Percentiles rank a stretch among this genome's conserved stretches.
Conservation (phyloP, 2,888 invertebrate species). For the Cephus pygmeus region DNA sequence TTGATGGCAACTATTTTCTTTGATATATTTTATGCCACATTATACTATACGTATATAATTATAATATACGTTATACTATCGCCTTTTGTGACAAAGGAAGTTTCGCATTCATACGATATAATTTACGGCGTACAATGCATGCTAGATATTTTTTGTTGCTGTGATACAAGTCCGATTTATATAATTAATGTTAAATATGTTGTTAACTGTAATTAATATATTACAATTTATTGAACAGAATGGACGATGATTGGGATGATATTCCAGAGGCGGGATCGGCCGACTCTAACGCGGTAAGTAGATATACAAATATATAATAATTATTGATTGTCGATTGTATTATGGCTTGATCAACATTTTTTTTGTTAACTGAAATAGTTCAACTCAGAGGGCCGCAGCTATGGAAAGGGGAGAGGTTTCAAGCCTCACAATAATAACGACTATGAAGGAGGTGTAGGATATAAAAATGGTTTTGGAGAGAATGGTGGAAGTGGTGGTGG, state of each 20-base stretch:
- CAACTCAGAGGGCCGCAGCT: slow-evolving; percentile 35
- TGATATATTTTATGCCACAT: not conserved
- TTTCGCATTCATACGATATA: not conserved
- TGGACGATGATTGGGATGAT: slow-evolving; percentile 18
- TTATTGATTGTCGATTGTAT: not conserved
- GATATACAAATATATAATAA: slow-evolving; percentile 7
- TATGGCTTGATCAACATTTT: not conserved
- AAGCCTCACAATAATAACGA: slow-evolving; percentile 17
- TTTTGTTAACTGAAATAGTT: slow-evolving; percentile 25
- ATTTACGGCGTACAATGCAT: not conserved
- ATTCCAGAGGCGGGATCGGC: not conserved
- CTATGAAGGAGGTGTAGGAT: slow-evolving; percentile 10
- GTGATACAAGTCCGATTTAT: not conserved
- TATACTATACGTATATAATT: not conserved
- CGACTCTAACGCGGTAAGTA: slow-evolving; percentile 7
- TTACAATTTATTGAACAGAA: not conserved
- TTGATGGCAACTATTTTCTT: not conserved
- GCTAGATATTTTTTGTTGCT: not conserved
- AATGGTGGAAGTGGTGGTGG: not conserved
- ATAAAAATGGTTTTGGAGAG: slow-evolving; percentile 9
- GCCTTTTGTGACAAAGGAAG: not conserved
- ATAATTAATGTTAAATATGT: not conserved
- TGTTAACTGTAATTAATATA: not conserved
- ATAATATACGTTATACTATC: not conserved
- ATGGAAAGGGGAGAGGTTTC: slow-evolving; percentile 49